Percentiles rank a stretch among this genome's conserved stretches.
phyloP scores from a whole-genome alignment of 2,113 vertebrate genomes.

The Microtus montanus region DNA sequence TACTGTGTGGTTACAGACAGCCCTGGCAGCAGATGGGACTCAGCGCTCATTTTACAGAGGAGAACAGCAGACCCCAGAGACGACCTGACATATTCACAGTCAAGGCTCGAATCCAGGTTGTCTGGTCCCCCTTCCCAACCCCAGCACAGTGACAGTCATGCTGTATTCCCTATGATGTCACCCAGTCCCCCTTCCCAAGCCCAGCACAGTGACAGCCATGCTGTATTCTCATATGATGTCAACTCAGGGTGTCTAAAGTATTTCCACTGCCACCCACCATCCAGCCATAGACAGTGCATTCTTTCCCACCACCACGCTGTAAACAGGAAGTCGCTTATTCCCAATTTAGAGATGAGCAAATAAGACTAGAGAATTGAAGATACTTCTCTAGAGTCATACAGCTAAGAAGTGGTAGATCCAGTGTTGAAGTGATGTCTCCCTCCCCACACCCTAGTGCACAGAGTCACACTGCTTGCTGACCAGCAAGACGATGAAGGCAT shows the following conservation, averaged over 20 bases:
- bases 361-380: not conserved
- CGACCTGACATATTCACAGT: not conserved
- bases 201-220: rapidly evolving
- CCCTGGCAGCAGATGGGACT: not conserved
- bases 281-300: not conserved
- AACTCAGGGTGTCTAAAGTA: not conserved
- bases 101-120: not conserved
- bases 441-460: not conserved
- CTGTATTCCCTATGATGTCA: not conserved
- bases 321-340: slow-evolving; percentile 24
- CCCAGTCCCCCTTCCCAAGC: not conserved
- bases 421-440: not conserved
- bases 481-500: not conserved
- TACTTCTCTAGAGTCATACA: not conserved
- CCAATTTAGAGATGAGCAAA: slow-evolving; percentile 35
- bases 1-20: not conserved
- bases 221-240: not conserved
- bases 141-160: rapidly evolving
- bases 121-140: not conserved
- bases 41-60: not conserved
- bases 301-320: not conserved
- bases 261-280: not conserved
- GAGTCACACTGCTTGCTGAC: not conserved
- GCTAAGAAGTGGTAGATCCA: not conserved
- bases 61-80: not conserved